Percentiles rank a stretch among this genome's conserved stretches.
These are phyloP conservation scores for Protobothrops flavoviridis DNA, from an alignment of 2,113 vertebrate species.

Conservation along the genomic window DNA sequence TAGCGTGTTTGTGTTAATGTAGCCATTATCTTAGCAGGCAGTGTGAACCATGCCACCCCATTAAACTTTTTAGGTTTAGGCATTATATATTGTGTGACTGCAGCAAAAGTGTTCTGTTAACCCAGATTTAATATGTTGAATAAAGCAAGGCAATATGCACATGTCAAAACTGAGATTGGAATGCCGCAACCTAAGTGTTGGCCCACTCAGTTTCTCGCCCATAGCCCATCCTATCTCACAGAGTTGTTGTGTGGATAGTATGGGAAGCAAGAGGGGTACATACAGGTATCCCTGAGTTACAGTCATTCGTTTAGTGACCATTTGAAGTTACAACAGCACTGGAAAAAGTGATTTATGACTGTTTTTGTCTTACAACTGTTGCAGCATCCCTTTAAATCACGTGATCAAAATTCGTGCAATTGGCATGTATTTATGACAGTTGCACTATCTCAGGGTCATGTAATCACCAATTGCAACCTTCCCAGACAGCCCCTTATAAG, in stretches of 20 bases:
- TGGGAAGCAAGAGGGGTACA: neutral
- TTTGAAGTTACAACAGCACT: too few relatives aligned
- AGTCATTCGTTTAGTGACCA: too few relatives aligned
- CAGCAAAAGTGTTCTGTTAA: neutral
- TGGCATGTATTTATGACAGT: too few relatives aligned
- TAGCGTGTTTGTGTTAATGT: neutral
- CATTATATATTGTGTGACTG: neutral
- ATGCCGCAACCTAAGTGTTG: neutral
- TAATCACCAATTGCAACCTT: too few relatives aligned
- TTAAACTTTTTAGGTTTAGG: neutral
- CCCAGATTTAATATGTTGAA: neutral
- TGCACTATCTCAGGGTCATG: too few relatives aligned
- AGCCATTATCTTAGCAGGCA: neutral
- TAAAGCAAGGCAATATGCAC: neutral
- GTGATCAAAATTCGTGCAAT: too few relatives aligned
- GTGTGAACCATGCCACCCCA: too few relatives aligned
- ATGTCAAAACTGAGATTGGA: neutral
- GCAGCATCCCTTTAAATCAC: too few relatives aligned
- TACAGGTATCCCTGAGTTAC: too few relatives aligned
- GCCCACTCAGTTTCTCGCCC: neutral
- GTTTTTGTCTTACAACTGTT: too few relatives aligned
- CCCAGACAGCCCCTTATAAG: too few relatives aligned
- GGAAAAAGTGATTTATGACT: too few relatives aligned
- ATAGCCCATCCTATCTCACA: neutral
- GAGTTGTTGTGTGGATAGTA: neutral